Evolutionary conservation across 2,113 vertebrate genomes (phyloP).

Genomic region (Myrmecobius fasciatus): DNA sequence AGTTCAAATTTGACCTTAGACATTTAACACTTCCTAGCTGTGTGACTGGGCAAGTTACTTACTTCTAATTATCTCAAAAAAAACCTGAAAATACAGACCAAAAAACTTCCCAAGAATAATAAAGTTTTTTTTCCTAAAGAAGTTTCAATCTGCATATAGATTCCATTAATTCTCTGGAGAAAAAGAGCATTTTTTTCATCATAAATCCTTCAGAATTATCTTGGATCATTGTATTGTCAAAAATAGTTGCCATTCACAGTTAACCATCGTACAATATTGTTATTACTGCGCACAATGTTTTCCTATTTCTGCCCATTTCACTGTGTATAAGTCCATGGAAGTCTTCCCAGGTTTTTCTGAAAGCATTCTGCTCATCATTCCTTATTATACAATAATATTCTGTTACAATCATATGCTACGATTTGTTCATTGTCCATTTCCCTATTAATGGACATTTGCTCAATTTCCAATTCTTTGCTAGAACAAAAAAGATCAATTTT

Average conservation of each 20-base stretch:
- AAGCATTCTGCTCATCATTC: neutral
- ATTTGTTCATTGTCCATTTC: neutral
- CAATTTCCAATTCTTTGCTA: neutral
- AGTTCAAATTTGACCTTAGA: too few relatives aligned
- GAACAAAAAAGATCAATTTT: neutral
- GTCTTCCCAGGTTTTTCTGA: neutral
- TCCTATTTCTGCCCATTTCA: neutral
- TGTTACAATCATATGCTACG: neutral
- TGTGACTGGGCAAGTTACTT: too few relatives aligned
- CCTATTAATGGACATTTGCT: neutral
- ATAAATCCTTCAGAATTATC: neutral
- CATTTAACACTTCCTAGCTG: too few relatives aligned
- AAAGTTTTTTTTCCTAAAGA: neutral
- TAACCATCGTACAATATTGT: too few relatives aligned
- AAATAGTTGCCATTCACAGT: neutral
- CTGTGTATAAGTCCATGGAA: neutral
- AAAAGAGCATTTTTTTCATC: neutral
- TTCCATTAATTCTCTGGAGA: neutral
- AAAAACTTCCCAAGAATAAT: too few relatives aligned
- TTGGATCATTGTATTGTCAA: neutral
- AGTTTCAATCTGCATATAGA: neutral
- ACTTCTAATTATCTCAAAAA: too few relatives aligned
- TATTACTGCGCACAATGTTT: neutral
- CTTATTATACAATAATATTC: neutral
- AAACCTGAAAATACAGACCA: too few relatives aligned